Evolutionary conservation across 1,140 invertebrate genomes (phyloP), one percentile per base, ranked within the genome.

Genomic region (Aphidius gifuensis): DNA sequence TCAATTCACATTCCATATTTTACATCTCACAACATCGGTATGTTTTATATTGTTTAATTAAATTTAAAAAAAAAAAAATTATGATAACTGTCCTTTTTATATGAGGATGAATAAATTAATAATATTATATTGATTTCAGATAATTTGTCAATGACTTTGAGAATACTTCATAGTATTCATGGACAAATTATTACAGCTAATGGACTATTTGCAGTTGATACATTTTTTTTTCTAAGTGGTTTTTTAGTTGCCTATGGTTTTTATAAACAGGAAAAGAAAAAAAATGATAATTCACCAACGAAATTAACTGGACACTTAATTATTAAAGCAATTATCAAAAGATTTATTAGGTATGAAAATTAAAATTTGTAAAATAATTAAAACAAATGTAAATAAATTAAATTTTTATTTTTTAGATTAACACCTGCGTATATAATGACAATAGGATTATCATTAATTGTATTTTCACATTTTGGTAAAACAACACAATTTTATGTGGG

Each of bases 401-500:
- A 53, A 39, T 55, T 7, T 51, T 58, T 40, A 3, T 11, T 23
- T 73, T 72, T 61, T 64, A 84, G 83, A 63, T 65, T 86, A 32
- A 83, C 78, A 44, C 85, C 85, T 1, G 74, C 82, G 0, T 86
- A 86, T 46, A 70, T 86, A 46, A 71, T 86, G 61, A 71, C 80
- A 3, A 72, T 86, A 40, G 78, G 82, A 56, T 70, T 85, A 43
- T 67, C 82, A 5, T 79, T 84, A 67, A 59, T 87, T 9, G 77
- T 80, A 54, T 80, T 77, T 3, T 71, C 73, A 9, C 85, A 80
- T 70, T 79, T 83, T 39, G 71, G 68, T 2, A 76, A 82, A 48
- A 76, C 71, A 0, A 85, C 85, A 0, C 70, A 81, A 11, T 83
- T 83, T 66, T 77, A 82, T 58, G 71, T 80, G 44, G 71, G 71